A percentile compares a stretch with the other conserved stretches of the same genome.
phyloP scores from a whole-genome alignment of 2,888 invertebrate species.

The Zeuzera pyrina region DNA sequence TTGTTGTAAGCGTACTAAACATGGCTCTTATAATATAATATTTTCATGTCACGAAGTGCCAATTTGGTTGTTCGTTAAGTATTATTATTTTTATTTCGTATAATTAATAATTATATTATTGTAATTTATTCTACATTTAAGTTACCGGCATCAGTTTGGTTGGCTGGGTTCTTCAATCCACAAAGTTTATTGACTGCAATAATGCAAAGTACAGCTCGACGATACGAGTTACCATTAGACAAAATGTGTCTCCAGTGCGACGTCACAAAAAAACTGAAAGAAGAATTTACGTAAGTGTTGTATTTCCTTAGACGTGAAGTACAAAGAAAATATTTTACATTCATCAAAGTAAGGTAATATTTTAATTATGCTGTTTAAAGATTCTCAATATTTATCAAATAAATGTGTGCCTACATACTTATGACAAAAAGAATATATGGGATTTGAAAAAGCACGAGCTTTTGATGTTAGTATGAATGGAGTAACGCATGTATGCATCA shows the following conservation, averaged over 20 bases:
- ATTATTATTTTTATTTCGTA: too few species aligned
- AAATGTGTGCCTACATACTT: too few species aligned
- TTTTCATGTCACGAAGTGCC: not conserved
- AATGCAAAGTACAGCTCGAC: slow-evolving; percentile 97
- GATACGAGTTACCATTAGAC: slow-evolving; percentile 92
- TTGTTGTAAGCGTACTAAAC: slow-evolving; percentile 76
- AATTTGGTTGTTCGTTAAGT: not conserved
- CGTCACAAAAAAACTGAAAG: slow-evolving; percentile 96
- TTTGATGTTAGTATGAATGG: too few species aligned
- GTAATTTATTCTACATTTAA: slow-evolving; percentile 35
- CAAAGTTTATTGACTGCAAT: slow-evolving; percentile 97
- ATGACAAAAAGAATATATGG: too few species aligned
- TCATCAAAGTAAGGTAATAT: too few species aligned
- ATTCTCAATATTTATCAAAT: too few species aligned
- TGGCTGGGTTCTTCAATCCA: slow-evolving; percentile 98
- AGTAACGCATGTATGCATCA: too few species aligned
- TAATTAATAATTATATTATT: slow-evolving; percentile 4
- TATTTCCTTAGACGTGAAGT: too few species aligned
- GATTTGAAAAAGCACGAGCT: too few species aligned
- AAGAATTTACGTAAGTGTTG: slow-evolving; percentile 92
- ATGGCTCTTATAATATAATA: not conserved
- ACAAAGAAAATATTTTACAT: too few species aligned
- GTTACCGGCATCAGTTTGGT: slow-evolving; percentile 95
- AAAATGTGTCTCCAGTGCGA: slow-evolving; percentile 98
- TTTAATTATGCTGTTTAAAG: too few species aligned